Evolutionary conservation across 2,797 vertebrate species (phyloP).

Genomic region (Hylomyscus alleni): DNA sequence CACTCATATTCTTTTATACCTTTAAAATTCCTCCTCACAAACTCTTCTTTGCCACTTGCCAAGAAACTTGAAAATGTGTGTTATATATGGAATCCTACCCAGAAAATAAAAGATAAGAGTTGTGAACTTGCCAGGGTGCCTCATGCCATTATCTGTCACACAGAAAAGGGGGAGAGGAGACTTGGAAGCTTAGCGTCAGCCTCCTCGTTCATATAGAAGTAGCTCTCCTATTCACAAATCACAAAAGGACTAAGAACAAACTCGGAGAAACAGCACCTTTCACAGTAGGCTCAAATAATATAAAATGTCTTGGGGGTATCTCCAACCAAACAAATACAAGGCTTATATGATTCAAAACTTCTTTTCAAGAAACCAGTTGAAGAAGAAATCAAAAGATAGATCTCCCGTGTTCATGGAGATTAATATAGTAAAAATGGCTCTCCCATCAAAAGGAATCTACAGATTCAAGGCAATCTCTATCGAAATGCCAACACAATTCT

Average conservation of each 20-base stretch:
- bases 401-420: background rate
- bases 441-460: background rate
- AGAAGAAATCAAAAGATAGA: background rate
- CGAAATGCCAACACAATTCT: background rate
- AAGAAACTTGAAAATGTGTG: background rate
- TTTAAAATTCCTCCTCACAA: conserved; percentile 1
- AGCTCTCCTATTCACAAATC: background rate
- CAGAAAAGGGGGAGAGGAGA: too few species aligned
- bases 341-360: background rate
- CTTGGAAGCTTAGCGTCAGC: background rate
- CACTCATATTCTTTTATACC: background rate
- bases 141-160: background rate
- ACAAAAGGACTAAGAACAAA: background rate
- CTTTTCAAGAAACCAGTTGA: background rate
- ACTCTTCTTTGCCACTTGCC: conserved; percentile 12
- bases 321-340: background rate
- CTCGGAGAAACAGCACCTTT: background rate
- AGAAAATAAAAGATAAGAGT: conserved; percentile 15
- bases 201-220: background rate
- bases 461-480: too few species aligned
- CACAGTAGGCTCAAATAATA: too few species aligned
- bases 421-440: background rate
- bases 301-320: background rate
- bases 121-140: background rate
- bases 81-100: background rate